Conservation (phyloP, 2,888 invertebrate species). For the Sceliomorpha sp. region DNA sequence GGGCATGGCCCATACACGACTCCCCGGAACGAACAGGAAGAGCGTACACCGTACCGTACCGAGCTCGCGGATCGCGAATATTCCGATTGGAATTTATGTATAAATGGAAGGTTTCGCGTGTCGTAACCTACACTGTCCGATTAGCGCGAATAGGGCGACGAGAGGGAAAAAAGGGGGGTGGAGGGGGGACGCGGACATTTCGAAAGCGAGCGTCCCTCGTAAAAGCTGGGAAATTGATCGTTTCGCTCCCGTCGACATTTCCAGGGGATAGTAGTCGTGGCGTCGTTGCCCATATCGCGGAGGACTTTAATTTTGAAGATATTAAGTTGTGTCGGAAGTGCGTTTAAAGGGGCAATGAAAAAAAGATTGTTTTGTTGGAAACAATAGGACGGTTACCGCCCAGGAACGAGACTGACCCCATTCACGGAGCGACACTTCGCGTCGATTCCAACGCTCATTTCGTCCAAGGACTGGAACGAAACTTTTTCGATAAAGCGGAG, state of each 20-base stretch:
- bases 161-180: not conserved
- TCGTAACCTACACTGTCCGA: constrained; percentile 32
- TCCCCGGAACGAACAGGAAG: constrained; percentile 25
- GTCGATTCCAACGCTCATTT: constrained; percentile 24
- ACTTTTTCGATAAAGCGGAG: constrained; percentile 47
- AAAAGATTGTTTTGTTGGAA: constrained; percentile 38
- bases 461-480: constrained; percentile 22
- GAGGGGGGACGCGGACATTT: constrained; percentile 6
- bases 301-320: constrained; percentile 16
- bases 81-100: constrained; percentile 34
- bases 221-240: constrained; percentile 26
- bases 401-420: constrained; percentile 17
- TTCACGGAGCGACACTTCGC: not conserved
- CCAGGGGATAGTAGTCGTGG: not conserved
- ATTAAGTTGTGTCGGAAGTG: constrained; percentile 37
- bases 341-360: not conserved
- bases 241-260: constrained; percentile 19
- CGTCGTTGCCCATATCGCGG: constrained; percentile 32
- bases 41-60: constrained; percentile 22
- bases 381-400: constrained; percentile 8
- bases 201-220: constrained; percentile 6
- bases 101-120: constrained; percentile 32
- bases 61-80: constrained; percentile 3
- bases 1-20: constrained; percentile 24
- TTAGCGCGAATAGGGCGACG: not conserved